Evolutionary conservation across 2,797 vertebrate genomes (phyloP).

Genomic region (Xenentodon cancila): DNA sequence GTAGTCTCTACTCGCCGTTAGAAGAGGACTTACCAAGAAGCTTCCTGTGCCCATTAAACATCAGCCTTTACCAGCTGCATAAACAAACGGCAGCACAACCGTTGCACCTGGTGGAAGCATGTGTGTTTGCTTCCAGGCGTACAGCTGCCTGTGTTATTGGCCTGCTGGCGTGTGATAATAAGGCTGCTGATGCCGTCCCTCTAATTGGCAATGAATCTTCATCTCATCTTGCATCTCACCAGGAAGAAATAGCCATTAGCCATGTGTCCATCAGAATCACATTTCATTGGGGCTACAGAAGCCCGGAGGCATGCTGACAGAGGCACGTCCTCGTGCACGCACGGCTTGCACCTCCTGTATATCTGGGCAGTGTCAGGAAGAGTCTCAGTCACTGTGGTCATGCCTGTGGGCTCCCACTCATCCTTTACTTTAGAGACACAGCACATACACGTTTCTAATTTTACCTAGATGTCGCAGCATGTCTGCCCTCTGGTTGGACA

Average conservation of each 20-base stretch:
- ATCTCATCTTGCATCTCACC: constrained; percentile 11
- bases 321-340: constrained; percentile 15
- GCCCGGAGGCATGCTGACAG: constrained; percentile 23
- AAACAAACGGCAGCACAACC: constrained; percentile 13
- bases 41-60: constrained; percentile 28
- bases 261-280: constrained; percentile 39
- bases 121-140: not conserved
- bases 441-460: constrained; percentile 21
- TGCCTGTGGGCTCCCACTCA: constrained; percentile 13
- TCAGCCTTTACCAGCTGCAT: constrained; percentile 5
- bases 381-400: constrained; percentile 39
- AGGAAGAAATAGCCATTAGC: constrained; percentile 38
- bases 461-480: constrained; percentile 4
- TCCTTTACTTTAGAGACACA: constrained; percentile 15
- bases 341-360: constrained; percentile 19
- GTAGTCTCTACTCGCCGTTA: constrained; percentile 36
- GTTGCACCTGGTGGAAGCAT: not conserved
- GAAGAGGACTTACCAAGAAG: constrained; percentile 10
- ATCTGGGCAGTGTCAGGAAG: constrained; percentile 40
- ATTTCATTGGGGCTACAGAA: constrained; percentile 11
- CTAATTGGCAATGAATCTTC: constrained; percentile 38
- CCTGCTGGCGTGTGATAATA: constrained; percentile 8
- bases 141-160: not conserved
- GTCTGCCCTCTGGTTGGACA: not conserved
- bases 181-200: not conserved